phyloP scores from a whole-genome alignment of 2,113 vertebrate species.

The Chionis minor region DNA sequence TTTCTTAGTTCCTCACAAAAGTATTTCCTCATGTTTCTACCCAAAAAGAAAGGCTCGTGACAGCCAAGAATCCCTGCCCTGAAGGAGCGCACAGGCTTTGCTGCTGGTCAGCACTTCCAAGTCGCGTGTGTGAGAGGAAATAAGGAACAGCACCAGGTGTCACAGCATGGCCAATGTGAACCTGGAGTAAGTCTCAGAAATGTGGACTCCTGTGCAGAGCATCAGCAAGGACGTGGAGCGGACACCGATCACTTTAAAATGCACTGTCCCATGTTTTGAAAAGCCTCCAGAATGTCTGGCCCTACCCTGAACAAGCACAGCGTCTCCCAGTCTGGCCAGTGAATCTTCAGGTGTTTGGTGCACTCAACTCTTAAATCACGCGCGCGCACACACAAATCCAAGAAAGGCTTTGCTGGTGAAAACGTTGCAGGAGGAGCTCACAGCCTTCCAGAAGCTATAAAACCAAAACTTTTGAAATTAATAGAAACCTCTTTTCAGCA shows the following conservation, averaged over 20 bases:
- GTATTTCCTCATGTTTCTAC: not conserved
- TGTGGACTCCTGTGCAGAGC: not conserved
- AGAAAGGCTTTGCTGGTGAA: not conserved
- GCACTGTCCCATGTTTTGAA: not conserved
- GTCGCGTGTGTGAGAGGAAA: not conserved
- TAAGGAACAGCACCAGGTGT: not conserved
- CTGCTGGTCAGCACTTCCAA: not conserved
- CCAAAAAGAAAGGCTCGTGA: not conserved
- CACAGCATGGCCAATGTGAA: fast-evolving
- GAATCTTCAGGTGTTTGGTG: not conserved
- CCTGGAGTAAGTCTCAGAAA: not conserved
- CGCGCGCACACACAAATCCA: too few species aligned
- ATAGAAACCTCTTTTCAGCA: not conserved
- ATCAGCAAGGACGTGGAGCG: not conserved
- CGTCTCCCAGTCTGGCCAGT: not conserved
- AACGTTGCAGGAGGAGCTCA: not conserved
- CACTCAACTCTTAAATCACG: not conserved
- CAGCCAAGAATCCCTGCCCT: not conserved
- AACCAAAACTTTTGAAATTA: not conserved
- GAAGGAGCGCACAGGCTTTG: not conserved
- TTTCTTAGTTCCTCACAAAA: not conserved
- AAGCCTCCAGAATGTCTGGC: not conserved
- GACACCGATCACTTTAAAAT: not conserved
- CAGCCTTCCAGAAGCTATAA: not conserved
- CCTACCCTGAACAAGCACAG: not conserved